A percentile compares a stretch with the other conserved stretches of the same genome.
Conservation (phyloP, 2,888 invertebrate genomes). For the Philopedon plagiatum region DNA sequence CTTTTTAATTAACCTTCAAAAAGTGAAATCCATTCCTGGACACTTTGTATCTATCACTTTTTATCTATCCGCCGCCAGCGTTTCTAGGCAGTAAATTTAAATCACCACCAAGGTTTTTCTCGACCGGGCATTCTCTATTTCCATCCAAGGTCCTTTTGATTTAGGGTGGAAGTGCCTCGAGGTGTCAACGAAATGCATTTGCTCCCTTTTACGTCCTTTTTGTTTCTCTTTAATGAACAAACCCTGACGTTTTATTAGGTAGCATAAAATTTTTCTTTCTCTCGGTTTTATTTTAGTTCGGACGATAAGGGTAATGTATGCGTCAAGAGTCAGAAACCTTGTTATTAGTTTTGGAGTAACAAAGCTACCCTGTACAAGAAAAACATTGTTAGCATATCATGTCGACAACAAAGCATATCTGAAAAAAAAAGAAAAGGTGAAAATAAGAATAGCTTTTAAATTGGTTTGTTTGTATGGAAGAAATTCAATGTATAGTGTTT, state of each 20-base stretch:
- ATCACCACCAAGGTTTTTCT: conserved; percentile 10
- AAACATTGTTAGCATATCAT: no score
- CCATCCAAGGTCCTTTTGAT: conserved; percentile 9
- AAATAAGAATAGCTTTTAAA: no score
- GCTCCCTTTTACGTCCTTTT: conserved; percentile 3
- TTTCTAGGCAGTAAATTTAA: conserved; percentile 16
- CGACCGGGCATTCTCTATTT: background rate
- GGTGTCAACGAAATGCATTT: conserved; percentile 14
- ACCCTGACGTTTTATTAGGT: conserved; percentile 2
- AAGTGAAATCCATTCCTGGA: no score
- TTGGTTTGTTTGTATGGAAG: no score
- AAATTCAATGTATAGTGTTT: no score
- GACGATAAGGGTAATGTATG: background rate
- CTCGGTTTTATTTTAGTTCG: conserved; percentile 2
- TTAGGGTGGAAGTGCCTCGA: conserved; percentile 13
- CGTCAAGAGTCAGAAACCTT: no score
- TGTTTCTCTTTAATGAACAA: conserved; percentile 17
- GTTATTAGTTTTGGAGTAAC: no score
- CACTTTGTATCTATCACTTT: no score
- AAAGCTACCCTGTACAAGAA: no score
- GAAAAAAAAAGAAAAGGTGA: no score
- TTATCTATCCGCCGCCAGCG: background rate
- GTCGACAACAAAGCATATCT: no score
- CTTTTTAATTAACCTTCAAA: no score
- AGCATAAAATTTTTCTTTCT: background rate